Percentiles rank a stretch among this genome's conserved stretches.
phyloP scores from a whole-genome alignment of 2,113 vertebrate species.

The Dicerorhinus sumatrensis region DNA sequence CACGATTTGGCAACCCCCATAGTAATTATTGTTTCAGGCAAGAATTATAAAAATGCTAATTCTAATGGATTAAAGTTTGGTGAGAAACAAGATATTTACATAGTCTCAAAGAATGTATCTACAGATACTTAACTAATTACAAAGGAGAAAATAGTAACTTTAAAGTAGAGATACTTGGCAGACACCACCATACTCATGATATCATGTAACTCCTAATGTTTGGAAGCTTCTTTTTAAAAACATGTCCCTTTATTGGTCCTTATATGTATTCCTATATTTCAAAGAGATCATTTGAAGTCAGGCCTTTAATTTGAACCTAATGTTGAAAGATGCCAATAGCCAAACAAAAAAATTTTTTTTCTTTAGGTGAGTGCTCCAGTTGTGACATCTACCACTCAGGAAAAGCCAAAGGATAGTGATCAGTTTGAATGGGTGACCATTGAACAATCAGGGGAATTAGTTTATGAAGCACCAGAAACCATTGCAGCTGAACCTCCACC shows the following conservation, averaged over 20 bases:
- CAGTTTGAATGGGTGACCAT: constrained; percentile 99
- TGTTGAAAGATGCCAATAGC: constrained; percentile 3
- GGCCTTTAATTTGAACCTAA: background rate
- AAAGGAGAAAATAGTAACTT: background rate
- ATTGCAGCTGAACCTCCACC: constrained; percentile 96
- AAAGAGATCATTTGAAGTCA: constrained; percentile 1
- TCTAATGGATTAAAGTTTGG: background rate
- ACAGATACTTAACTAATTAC: background rate
- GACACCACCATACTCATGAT: background rate
- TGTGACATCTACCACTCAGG: constrained; percentile 94
- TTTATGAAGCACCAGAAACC: constrained; percentile 98
- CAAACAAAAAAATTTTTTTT: background rate
- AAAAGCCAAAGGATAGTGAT: constrained; percentile 98
- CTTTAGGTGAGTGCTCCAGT: constrained; percentile 97
- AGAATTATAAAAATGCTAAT: constrained; percentile 11
- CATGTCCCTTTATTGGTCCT: background rate
- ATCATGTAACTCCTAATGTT: background rate
- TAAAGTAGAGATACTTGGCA: background rate
- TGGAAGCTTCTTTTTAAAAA: background rate
- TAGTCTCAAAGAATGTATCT: background rate
- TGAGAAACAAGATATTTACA: background rate
- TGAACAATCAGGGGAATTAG: constrained; percentile 97
- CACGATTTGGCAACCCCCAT: background rate
- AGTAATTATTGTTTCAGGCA: background rate
- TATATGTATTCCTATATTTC: background rate